Evolutionary conservation across 1,140 invertebrate species (phyloP).

Genomic region (Maniola jurtina): DNA sequence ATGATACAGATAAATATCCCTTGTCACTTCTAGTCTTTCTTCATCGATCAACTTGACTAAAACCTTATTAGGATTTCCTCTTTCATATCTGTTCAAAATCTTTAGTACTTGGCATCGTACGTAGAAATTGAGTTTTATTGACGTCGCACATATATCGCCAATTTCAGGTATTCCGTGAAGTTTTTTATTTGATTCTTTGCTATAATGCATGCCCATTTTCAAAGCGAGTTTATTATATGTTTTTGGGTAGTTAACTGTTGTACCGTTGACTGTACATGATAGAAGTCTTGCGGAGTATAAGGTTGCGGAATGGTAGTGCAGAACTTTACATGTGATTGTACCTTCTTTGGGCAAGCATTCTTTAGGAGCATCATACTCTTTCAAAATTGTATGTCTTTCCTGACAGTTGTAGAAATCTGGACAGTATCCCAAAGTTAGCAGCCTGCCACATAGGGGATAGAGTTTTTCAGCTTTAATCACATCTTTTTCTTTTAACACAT

Average conservation of each 20-base stretch:
- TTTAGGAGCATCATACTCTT: constrained; percentile 50
- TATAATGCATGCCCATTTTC: constrained; percentile 65
- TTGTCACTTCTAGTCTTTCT: constrained; percentile 48
- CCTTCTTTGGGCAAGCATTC: constrained; percentile 65
- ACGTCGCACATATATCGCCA: constrained; percentile 64
- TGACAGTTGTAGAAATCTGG: constrained; percentile 59
- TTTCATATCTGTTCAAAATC: constrained; percentile 44
- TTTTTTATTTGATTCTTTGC: constrained; percentile 54
- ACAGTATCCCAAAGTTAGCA: constrained; percentile 61
- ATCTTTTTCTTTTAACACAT: constrained; percentile 55
- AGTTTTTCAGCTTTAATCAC: constrained; percentile 49
- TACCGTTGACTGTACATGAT: constrained; percentile 39
- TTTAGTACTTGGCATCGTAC: constrained; percentile 65
- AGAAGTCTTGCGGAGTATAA: constrained; percentile 60
- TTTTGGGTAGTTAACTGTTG: constrained; percentile 49
- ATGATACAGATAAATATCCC: constrained; percentile 57
- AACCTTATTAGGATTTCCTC: constrained; percentile 52
- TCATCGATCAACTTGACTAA: constrained; percentile 68
- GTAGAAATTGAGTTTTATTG: constrained; percentile 52
- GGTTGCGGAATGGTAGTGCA: constrained; percentile 54
- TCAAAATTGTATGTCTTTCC: constrained; percentile 53
- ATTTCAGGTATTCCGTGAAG: constrained; percentile 54
- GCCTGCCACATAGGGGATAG: constrained; percentile 57
- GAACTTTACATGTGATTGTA: constrained; percentile 60
- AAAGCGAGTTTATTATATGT: constrained; percentile 53